A percentile compares a stretch with the other conserved stretches of the same genome.
phyloP scores from a whole-genome alignment of 2,797 vertebrate species.

The Sciaenops ocellatus region DNA sequence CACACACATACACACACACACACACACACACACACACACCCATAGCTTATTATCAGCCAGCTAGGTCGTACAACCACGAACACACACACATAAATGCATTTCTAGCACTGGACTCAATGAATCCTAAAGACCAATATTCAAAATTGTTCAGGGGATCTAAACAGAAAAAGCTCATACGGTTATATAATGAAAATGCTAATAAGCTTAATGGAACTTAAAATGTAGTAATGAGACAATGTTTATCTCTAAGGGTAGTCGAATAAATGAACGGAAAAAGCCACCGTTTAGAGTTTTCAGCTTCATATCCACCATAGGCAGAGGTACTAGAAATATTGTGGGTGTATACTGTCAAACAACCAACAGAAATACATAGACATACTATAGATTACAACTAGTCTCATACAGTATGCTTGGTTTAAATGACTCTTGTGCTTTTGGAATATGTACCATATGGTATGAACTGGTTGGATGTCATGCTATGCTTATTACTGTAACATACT shows the following conservation, averaged over 20 bases:
- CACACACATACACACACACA: constrained; percentile 38
- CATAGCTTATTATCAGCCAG: constrained; percentile 47
- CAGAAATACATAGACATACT: neutral
- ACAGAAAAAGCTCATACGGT: neutral
- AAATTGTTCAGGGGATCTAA: neutral
- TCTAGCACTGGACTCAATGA: neutral
- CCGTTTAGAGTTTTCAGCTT: neutral
- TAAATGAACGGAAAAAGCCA: neutral
- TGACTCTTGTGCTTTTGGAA: neutral
- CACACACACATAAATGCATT: neutral
- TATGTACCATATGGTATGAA: constrained; percentile 5
- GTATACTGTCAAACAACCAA: neutral
- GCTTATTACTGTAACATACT: constrained; percentile 20
- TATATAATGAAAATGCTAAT: neutral
- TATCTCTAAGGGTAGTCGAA: neutral
- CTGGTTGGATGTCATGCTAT: constrained; percentile 12
- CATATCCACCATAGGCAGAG: neutral
- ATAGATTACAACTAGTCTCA: neutral
- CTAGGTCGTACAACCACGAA: neutral
- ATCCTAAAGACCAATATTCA: neutral
- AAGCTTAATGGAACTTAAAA: no score
- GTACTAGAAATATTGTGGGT: neutral
- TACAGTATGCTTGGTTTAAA: neutral
- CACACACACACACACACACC: constrained; percentile 27
- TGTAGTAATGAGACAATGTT: neutral